These are phyloP conservation scores for Enhydra lutris DNA, from an alignment of 2,113 vertebrate species.

Conservation along the genomic window DNA sequence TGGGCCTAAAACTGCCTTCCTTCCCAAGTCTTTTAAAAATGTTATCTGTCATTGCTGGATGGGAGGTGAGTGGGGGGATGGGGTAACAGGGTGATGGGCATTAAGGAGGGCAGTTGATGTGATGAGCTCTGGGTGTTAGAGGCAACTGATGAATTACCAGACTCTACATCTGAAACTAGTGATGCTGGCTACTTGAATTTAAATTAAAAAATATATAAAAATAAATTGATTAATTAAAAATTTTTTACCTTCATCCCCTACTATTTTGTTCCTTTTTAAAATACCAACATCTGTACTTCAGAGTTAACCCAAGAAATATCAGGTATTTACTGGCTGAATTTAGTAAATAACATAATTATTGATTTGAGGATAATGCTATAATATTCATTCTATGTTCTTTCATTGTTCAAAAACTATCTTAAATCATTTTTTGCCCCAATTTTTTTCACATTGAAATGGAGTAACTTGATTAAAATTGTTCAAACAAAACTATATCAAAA, in stretches of 20 bases:
- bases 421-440: neutral
- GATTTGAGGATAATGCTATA: neutral
- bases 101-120: too few species aligned
- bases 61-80: too few species aligned
- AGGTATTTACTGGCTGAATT: neutral
- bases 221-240: too few species aligned
- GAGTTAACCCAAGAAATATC: neutral
- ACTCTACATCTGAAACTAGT: too few species aligned
- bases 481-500: neutral
- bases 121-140: too few species aligned
- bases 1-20: too few species aligned
- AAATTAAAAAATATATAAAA: too few species aligned
- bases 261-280: neutral
- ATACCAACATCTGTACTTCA: neutral
- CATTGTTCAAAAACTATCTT: neutral
- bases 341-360: neutral
- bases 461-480: neutral
- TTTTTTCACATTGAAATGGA: neutral
- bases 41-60: neutral
- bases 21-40: neutral
- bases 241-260: neutral
- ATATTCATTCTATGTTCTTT: neutral
- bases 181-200: too few species aligned
- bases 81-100: too few species aligned
- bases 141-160: too few species aligned